phyloP scores from a whole-genome alignment of 2,888 invertebrate species.

The Pheosia gnoma region DNA sequence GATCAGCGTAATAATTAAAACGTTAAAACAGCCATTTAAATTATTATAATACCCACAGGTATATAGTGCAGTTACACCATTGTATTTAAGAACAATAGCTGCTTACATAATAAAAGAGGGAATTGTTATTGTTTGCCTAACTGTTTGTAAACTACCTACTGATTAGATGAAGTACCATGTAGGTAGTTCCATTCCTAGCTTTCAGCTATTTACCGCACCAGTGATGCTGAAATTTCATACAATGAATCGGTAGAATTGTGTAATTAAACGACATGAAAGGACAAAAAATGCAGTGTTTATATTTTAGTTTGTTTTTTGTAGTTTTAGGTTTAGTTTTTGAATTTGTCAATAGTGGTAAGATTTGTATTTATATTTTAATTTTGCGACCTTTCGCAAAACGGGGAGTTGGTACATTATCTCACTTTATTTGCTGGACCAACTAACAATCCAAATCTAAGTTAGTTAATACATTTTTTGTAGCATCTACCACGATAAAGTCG shows the following conservation, averaged over 20 bases:
- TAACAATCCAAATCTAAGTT: too few species aligned
- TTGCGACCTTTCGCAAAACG: not conserved
- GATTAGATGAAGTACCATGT: constrained; percentile 15
- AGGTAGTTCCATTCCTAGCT: constrained; percentile 21
- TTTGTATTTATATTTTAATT: not conserved
- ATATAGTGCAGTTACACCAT: constrained; percentile 30
- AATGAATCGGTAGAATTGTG: constrained; percentile 20
- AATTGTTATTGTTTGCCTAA: constrained; percentile 31
- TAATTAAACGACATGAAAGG: constrained; percentile 7
- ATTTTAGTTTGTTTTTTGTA: constrained; percentile 34
- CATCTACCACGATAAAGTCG: constrained; percentile 45
- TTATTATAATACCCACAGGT: constrained; percentile 14
- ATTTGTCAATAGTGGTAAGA: constrained; percentile 53
- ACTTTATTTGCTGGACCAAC: too few species aligned
- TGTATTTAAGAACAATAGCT: constrained; percentile 43
- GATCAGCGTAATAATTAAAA: not conserved
- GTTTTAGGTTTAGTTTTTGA: constrained; percentile 22
- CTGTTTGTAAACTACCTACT: constrained; percentile 15
- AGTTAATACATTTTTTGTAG: constrained; percentile 10
- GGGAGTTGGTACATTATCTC: too few species aligned
- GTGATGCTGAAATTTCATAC: constrained; percentile 1
- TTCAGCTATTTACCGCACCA: constrained; percentile 19
- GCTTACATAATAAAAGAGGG: constrained; percentile 32
- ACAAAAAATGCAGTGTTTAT: constrained; percentile 30
- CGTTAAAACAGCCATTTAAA: not conserved